These are phyloP conservation scores for Scotopteryx bipunctaria DNA, from an alignment of 2,888 invertebrate genomes.

Conservation along the genomic window DNA sequence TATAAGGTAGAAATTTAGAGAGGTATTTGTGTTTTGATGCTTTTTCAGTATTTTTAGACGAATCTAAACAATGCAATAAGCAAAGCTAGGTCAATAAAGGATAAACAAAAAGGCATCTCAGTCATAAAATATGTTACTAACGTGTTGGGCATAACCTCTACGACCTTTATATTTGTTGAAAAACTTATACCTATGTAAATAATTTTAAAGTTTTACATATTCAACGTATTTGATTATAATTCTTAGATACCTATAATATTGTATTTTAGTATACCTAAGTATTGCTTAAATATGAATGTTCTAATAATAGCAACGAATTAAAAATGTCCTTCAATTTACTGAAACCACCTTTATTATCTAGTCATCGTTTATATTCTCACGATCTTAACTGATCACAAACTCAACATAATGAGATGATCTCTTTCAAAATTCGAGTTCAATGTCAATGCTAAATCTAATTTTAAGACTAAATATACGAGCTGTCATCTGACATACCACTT, in stretches of 20 bases:
- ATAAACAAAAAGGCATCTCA: neutral
- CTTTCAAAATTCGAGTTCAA: conserved; percentile 31
- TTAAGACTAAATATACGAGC: conserved; percentile 31
- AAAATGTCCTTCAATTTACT: neutral
- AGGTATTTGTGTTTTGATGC: neutral
- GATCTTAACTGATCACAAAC: too few species aligned
- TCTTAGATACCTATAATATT: neutral
- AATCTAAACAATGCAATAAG: conserved; percentile 2
- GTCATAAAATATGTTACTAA: conserved; percentile 19
- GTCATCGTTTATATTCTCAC: too few species aligned
- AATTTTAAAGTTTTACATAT: conserved; percentile 1
- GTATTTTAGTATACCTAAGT: neutral
- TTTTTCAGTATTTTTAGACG: neutral
- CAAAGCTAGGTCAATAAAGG: neutral
- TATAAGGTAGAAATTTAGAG: neutral
- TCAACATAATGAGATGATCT: too few species aligned
- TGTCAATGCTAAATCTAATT: conserved; percentile 31
- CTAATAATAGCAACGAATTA: neutral
- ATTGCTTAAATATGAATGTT: conserved; percentile 1
- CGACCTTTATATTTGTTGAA: conserved; percentile 18
- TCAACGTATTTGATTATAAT: neutral
- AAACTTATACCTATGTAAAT: conserved; percentile 5
- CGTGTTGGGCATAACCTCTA: conserved; percentile 14
- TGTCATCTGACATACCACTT: conserved; percentile 18
- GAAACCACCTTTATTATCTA: neutral